Evolutionary conservation across 1,140 invertebrate species (phyloP).

Genomic region (Thaumatotibia leucotreta): DNA sequence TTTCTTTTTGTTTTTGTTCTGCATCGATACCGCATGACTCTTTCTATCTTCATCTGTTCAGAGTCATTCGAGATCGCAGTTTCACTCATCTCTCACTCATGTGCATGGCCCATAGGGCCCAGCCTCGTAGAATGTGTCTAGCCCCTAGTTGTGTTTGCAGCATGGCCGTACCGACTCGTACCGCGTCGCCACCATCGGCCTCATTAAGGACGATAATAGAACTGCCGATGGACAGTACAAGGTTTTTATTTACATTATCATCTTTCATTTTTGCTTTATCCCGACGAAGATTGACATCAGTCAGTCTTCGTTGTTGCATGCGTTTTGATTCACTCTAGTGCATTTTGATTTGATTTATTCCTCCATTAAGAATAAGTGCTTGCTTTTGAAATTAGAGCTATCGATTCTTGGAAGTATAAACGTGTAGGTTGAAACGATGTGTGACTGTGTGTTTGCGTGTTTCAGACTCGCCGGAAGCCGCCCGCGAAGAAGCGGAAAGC

Average conservation of each 20-base stretch:
- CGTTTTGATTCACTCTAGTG: conserved; percentile 8
- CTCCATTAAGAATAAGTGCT: conserved; percentile 5
- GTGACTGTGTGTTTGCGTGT: conserved; percentile 16
- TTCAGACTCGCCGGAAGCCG: conserved; percentile 90
- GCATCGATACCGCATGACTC: conserved; percentile 30
- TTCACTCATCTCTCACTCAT: conserved; percentile 40
- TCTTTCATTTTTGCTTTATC: conserved; percentile 43
- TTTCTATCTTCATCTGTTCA: not conserved
- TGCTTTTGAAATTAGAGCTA: conserved; percentile 1
- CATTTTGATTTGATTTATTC: conserved; percentile 5
- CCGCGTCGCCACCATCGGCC: conserved; percentile 92
- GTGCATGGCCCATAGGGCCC: conserved; percentile 64
- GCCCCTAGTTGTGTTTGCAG: conserved; percentile 82
- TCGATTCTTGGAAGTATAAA: not conserved
- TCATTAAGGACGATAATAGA: conserved; percentile 94
- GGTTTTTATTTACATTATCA: conserved; percentile 80
- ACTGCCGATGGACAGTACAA: conserved; percentile 94
- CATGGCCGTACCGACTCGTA: conserved; percentile 95
- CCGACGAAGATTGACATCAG: conserved; percentile 38
- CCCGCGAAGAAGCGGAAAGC: conserved; percentile 86
- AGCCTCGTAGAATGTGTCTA: conserved; percentile 72
- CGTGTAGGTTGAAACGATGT: not conserved
- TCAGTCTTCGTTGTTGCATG: conserved; percentile 17
- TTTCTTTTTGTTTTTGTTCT: not conserved
- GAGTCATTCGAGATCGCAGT: conserved; percentile 26